phyloP scores from a whole-genome alignment of 2,888 invertebrate genomes.

The Lucinisca nassula region DNA sequence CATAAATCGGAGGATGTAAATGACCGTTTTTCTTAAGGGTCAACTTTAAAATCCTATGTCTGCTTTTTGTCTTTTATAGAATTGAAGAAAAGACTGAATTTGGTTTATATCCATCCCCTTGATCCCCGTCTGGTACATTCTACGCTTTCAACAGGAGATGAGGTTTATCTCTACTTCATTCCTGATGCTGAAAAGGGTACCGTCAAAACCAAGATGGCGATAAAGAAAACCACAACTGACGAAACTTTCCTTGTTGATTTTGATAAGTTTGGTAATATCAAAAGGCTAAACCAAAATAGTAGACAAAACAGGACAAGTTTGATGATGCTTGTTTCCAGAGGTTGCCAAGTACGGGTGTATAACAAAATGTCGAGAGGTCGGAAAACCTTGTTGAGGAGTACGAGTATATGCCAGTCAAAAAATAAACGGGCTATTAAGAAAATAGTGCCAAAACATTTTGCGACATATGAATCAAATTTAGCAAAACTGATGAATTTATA shows the following conservation, averaged over 20 bases:
- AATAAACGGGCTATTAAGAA: background rate
- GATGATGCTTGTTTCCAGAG: background rate
- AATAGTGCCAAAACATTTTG: background rate
- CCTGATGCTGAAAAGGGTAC: background rate
- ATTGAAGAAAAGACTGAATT: background rate
- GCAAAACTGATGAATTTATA: background rate
- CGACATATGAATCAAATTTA: background rate
- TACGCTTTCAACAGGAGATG: constrained; percentile 4
- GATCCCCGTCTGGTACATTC: constrained; percentile 26
- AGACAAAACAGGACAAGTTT: background rate
- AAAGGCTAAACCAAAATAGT: background rate
- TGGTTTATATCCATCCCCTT: constrained; percentile 30
- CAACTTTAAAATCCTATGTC: too few species aligned
- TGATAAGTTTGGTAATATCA: constrained; percentile 9
- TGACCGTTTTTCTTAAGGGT: too few species aligned
- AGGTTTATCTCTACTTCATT: background rate
- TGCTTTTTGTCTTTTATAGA: background rate
- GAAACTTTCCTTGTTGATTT: background rate
- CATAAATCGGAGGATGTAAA: too few species aligned
- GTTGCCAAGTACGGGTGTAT: background rate
- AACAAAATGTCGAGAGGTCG: background rate
- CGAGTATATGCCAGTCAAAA: background rate
- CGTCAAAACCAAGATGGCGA: background rate
- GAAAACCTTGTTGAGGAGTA: background rate
- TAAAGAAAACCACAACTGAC: background rate